Evolutionary conservation across 2,888 invertebrate species (phyloP), one percentile per base, ranked within the genome.

Genomic region (Mactromeris polynyma): DNA sequence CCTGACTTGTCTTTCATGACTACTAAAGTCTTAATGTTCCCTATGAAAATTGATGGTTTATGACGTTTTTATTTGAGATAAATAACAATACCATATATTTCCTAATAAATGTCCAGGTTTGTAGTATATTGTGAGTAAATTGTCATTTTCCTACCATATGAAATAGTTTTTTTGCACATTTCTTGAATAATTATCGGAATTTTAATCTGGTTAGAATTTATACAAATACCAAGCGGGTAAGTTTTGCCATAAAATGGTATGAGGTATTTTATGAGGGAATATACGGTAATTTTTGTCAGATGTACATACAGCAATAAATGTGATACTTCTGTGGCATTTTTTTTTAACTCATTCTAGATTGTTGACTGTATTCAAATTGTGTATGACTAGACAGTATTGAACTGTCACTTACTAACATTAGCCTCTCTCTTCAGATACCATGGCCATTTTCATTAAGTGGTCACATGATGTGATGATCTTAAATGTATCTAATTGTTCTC

Each of bases 1-100:
- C 97, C 97, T 0, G 95, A 96, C 90, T 93, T 97, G 85, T 94
- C 95, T 14, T 97, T 97, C 93, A 97, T 97, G 97, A 95, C 95
- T 81, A 95, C 97, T 40, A 96, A 96, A 92, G 96, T 97, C 69
- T 94, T 97, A 33, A 96, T 97, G 96, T 97, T 97, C 85, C 96
- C 96, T 21, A 40, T 92, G 9, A 88, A 88, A 54, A 78, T 92
- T 86, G 85, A 87, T 64, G 42, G 42, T 26, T 77, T 36, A 36
- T 73, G 19, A 73, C 73, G 26, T 64, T 64, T n/a, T n/a, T 64
- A 21, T 4, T 11, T 17, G 11, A 17, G 17, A 46, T 17, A 46
- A 46, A 7, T 42, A 42, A 42, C n/a, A 19, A 58, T n/a, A 2
- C 26, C 26, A 26, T 64, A 7, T 26, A 64, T 6, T 11, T 64